Evolutionary conservation across 2,797 vertebrate genomes (phyloP).

Genomic region (Eptatretus atami): DNA sequence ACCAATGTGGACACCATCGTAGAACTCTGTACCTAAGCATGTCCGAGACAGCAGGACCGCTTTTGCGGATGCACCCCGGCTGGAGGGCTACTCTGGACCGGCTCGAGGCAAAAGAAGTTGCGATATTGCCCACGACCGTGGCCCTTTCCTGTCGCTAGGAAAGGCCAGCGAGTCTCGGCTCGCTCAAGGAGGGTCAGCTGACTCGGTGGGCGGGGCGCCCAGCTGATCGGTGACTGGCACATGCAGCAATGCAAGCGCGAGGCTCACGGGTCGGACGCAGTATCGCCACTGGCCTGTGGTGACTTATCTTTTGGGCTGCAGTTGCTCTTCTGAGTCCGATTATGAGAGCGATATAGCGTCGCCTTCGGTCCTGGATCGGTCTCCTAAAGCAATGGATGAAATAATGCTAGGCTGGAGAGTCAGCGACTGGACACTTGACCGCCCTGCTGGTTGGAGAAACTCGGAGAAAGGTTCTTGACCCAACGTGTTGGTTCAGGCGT

Average conservation of each 20-base stretch:
- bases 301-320: constrained; percentile 84
- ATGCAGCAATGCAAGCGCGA: too few species aligned
- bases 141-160: background rate
- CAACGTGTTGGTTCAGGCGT: constrained; percentile 84
- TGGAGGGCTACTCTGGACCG: constrained; percentile 1
- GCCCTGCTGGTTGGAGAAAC: constrained; percentile 19
- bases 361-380: constrained; percentile 81
- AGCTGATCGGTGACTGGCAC: too few species aligned
- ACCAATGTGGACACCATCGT: background rate
- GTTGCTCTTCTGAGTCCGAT: constrained; percentile 64
- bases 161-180: background rate
- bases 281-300: constrained; percentile 75
- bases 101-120: background rate
- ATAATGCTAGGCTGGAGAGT: too few species aligned
- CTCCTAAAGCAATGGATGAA: constrained; percentile 33
- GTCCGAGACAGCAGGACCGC: background rate
- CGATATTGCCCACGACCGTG: background rate
- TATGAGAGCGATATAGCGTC: constrained; percentile 93
- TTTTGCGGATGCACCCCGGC: background rate
- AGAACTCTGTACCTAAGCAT: constrained; percentile 1
- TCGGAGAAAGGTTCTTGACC: constrained; percentile 56
- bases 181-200: background rate
- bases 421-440: too few species aligned
- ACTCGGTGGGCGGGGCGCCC: background rate
- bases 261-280: constrained; percentile 11